Percentiles rank a stretch among this genome's conserved stretches.
Evolutionary conservation across 2,888 invertebrate species (phyloP).

Genomic region (Amphipyra berbera): DNA sequence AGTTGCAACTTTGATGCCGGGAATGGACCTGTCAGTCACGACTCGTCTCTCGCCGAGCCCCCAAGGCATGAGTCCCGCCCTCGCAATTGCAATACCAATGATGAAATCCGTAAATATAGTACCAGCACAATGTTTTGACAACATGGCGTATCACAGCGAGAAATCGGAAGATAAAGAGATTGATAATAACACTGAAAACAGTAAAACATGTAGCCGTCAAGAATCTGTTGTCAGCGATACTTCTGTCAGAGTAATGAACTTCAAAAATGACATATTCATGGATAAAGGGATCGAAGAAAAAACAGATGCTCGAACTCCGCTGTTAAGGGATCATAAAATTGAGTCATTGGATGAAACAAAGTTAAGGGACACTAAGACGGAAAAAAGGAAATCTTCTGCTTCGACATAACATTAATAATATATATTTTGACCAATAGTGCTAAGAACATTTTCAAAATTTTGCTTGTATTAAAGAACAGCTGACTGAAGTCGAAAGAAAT

Average conservation of each 20-base stretch:
- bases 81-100: constrained; percentile 91
- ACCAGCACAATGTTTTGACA: constrained; percentile 87
- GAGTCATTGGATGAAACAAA: constrained; percentile 87
- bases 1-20: constrained; percentile 88
- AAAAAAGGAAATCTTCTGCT: constrained; percentile 86
- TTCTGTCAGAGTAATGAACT: constrained; percentile 79
- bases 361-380: constrained; percentile 82
- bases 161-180: constrained; percentile 71
- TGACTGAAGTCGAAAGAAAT: constrained; percentile 3
- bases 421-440: constrained; percentile 75
- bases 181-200: constrained; percentile 65
- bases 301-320: constrained; percentile 83
- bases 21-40: constrained; percentile 91
- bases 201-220: constrained; percentile 76
- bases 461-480: constrained; percentile 35
- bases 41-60: constrained; percentile 92
- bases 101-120: constrained; percentile 89
- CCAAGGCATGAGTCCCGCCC: constrained; percentile 91
- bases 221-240: constrained; percentile 80
- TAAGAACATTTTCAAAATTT: constrained; percentile 59
- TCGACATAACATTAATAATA: constrained; percentile 77
- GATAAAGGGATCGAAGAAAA: constrained; percentile 78
- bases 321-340: constrained; percentile 84
- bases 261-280: constrained; percentile 79
- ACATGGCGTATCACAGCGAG: constrained; percentile 85